Conservation (phyloP, 2,113 vertebrate species). For the Hirundichthys speculiger region DNA sequence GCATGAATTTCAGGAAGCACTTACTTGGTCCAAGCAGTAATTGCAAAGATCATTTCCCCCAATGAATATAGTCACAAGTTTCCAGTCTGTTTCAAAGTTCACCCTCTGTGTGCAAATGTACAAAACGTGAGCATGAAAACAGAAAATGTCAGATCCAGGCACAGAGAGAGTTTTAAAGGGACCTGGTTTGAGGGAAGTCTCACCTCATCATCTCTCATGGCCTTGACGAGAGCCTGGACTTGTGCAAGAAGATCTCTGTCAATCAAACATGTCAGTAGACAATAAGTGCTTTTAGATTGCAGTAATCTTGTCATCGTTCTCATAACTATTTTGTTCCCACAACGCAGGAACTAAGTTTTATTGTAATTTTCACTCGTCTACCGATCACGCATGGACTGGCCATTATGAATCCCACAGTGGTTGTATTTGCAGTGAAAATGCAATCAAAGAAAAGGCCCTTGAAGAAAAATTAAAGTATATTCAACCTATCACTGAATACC, state of each 20-base stretch:
- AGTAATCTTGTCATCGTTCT: too few species aligned
- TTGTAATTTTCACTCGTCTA: too few species aligned
- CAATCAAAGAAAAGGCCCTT: too few species aligned
- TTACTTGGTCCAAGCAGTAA: conserved; percentile 87
- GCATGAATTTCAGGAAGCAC: conserved; percentile 14
- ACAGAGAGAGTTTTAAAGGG: not conserved
- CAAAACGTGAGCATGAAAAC: not conserved
- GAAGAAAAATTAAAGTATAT: too few species aligned
- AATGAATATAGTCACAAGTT: conserved; percentile 89
- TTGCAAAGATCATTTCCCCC: conserved; percentile 88
- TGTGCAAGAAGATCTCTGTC: conserved; percentile 84
- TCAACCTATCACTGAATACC: too few species aligned
- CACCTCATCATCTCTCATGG: conserved; percentile 83
- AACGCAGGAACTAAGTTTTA: too few species aligned
- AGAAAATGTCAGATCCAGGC: not conserved
- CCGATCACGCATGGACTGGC: too few species aligned
- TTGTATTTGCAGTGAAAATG: too few species aligned
- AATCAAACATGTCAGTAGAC: not conserved
- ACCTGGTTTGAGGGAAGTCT: conserved; percentile 19
- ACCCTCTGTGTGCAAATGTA: conserved; percentile 76
- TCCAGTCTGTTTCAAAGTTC: conserved; percentile 90
- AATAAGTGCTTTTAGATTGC: too few species aligned
- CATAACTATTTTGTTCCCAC: too few species aligned
- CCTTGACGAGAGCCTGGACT: conserved; percentile 79
- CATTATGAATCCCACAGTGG: too few species aligned